Percentiles rank a stretch among this genome's conserved stretches.
Evolutionary conservation across 2,888 invertebrate species (phyloP).

Genomic region (Ochropleura leucogaster): DNA sequence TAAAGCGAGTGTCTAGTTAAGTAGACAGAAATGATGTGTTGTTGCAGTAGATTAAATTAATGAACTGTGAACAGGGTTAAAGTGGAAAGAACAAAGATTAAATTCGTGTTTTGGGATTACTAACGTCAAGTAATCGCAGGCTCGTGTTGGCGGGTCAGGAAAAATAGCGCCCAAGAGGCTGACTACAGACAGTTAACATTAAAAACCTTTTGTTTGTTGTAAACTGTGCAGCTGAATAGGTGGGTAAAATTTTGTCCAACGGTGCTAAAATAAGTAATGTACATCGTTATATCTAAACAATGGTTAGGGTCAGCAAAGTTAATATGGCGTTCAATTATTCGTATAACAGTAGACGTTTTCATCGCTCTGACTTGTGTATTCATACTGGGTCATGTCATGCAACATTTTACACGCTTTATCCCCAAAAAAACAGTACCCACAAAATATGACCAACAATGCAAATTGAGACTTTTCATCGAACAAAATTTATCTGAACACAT

Average conservation of each 20-base stretch:
- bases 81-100: constrained; percentile 69
- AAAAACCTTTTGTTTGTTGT: constrained; percentile 70
- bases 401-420: constrained; percentile 4
- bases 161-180: constrained; percentile 71
- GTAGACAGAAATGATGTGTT: constrained; percentile 47
- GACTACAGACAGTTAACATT: constrained; percentile 64
- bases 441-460: constrained; percentile 8
- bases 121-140: constrained; percentile 68
- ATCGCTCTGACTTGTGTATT: not conserved
- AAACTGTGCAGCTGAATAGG: constrained; percentile 46
- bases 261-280: constrained; percentile 33
- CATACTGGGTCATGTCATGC: not conserved
- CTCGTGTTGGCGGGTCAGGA: constrained; percentile 65
- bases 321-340: constrained; percentile 6
- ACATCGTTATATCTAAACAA: constrained; percentile 19
- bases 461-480: constrained; percentile 27
- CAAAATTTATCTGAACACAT: constrained; percentile 25
- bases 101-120: constrained; percentile 71
- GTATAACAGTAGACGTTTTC: not conserved
- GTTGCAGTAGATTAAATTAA: constrained; percentile 64
- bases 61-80: constrained; percentile 61
- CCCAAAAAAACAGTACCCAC: not conserved
- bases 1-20: constrained; percentile 35
- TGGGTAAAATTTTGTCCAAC: constrained; percentile 39
- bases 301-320: constrained; percentile 4